Evolutionary conservation across 1,140 invertebrate species (phyloP).

Genomic region (Tribolium castaneum): DNA sequence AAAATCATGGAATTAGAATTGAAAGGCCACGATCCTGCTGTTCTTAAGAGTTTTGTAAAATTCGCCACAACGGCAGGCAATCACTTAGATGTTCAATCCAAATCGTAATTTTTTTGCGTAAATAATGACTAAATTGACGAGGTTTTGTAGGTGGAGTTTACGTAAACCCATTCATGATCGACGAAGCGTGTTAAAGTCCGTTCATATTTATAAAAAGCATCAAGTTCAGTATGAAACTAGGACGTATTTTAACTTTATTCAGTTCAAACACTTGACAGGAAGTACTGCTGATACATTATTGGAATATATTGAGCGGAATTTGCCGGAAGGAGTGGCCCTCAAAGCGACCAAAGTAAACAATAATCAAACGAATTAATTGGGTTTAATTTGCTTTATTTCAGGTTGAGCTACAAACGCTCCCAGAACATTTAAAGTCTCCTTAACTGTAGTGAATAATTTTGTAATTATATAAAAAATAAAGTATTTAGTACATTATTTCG

Average conservation of each 20-base stretch:
- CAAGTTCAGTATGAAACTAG: constrained; percentile 95
- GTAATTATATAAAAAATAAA: not conserved
- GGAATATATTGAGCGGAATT: constrained; percentile 96
- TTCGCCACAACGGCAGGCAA: constrained; percentile 84
- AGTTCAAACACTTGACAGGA: constrained; percentile 88
- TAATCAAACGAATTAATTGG: constrained; percentile 12
- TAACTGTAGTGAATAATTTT: not conserved
- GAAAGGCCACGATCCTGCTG: constrained; percentile 85
- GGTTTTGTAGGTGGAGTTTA: constrained; percentile 74
- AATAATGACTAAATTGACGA: too few species aligned
- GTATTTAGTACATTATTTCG: not conserved
- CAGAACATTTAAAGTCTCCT: constrained; percentile 52
- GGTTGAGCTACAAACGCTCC: constrained; percentile 71
- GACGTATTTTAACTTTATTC: constrained; percentile 90
- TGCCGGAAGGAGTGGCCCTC: constrained; percentile 96
- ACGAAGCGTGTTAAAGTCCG: constrained; percentile 86
- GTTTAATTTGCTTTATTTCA: constrained; percentile 54
- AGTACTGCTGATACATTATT: constrained; percentile 96
- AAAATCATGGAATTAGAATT: constrained; percentile 89
- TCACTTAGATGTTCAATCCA: constrained; percentile 81
- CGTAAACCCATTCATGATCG: constrained; percentile 80
- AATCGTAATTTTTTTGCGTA: constrained; percentile 68
- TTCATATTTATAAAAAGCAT: constrained; percentile 94
- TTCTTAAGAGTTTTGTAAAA: constrained; percentile 88
- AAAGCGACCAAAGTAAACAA: constrained; percentile 86